A percentile compares a stretch with the other conserved stretches of the same genome.
Evolutionary conservation across 2,888 invertebrate species (phyloP).

Genomic region (Leptopilina drosophilae): DNA sequence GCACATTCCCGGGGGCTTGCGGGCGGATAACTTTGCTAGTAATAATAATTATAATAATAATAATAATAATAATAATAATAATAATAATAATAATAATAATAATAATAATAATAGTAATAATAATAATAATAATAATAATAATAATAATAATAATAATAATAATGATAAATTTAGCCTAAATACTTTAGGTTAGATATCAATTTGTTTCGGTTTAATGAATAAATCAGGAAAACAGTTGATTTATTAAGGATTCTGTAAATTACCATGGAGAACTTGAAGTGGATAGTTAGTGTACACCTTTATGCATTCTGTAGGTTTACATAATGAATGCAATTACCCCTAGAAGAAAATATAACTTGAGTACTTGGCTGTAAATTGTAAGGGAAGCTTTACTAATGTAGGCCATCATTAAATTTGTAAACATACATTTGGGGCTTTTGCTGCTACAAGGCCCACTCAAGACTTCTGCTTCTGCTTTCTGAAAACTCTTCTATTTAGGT

Average conservation of each 20-base stretch:
- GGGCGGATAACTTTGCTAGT: too few relatives aligned
- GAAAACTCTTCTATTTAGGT: constrained; percentile 12
- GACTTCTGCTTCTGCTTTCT: background rate
- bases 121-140: too few relatives aligned
- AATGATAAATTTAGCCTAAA: too few relatives aligned
- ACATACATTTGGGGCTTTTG: constrained; percentile 10
- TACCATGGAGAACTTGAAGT: background rate
- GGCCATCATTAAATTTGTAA: constrained; percentile 52
- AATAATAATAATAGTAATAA: too few relatives aligned
- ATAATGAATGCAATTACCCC: constrained; percentile 28
- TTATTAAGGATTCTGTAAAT: background rate
- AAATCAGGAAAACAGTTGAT: too few relatives aligned
- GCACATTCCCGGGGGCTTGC: too few relatives aligned
- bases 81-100: too few relatives aligned
- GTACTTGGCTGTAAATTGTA: constrained; percentile 48
- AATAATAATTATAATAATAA: too few relatives aligned
- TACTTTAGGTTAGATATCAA: too few relatives aligned
- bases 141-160: too few relatives aligned
- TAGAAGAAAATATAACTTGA: constrained; percentile 8
- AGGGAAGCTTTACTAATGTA: constrained; percentile 42
- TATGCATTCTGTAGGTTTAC: constrained; percentile 8
- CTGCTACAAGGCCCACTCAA: background rate
- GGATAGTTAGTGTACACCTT: constrained; percentile 19
- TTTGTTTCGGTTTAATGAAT: too few relatives aligned
- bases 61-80: too few relatives aligned